A percentile compares a stretch with the other conserved stretches of the same genome.
phyloP scores from a whole-genome alignment of 2,888 invertebrate species.

The Schrankia costaestrigalis region DNA sequence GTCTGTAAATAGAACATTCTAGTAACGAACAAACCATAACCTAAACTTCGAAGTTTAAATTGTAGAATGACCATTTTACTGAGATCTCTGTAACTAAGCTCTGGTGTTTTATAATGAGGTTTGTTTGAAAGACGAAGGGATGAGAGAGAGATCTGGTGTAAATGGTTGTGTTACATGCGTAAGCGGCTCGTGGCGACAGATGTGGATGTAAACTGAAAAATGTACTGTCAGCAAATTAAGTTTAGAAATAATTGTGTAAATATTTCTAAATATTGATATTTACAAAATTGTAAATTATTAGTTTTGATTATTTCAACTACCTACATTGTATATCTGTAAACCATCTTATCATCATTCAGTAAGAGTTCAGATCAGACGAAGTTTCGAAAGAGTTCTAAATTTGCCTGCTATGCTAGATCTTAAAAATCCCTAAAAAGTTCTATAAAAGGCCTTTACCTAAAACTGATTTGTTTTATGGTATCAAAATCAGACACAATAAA shows the following conservation, averaged over 20 bases:
- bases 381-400: too few species aligned
- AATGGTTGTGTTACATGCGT: constrained; percentile 46
- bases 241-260: neutral
- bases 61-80: constrained; percentile 40
- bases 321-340: too few species aligned
- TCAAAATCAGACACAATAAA: too few species aligned
- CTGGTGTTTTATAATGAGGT: constrained; percentile 11
- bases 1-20: constrained; percentile 65
- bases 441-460: too few species aligned
- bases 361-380: too few species aligned
- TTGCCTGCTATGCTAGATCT: too few species aligned
- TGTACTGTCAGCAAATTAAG: constrained; percentile 47
- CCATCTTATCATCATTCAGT: too few species aligned
- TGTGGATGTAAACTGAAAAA: constrained; percentile 72
- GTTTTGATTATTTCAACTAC: too few species aligned
- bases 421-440: too few species aligned
- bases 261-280: too few species aligned
- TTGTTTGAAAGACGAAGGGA: constrained; percentile 16
- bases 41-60: constrained; percentile 39
- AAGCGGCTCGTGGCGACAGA: constrained; percentile 72
- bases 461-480: too few species aligned
- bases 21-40: constrained; percentile 44
- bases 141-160: constrained; percentile 38
- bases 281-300: too few species aligned
- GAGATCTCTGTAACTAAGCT: constrained; percentile 35